phyloP scores from a whole-genome alignment of 2,113 vertebrate genomes.

The Xenopus laevis region DNA sequence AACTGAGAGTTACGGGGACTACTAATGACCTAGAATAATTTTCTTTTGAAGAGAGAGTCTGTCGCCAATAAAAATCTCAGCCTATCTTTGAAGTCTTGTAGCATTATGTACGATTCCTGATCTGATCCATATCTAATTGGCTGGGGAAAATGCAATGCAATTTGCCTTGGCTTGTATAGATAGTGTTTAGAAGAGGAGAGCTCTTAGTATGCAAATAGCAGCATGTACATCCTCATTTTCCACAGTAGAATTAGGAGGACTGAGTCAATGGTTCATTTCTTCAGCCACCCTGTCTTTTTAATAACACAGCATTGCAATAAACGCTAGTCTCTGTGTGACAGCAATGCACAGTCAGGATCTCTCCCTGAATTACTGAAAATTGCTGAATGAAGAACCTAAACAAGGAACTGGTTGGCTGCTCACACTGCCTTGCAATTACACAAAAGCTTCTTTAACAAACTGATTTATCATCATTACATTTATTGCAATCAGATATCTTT shows the following conservation, averaged over 20 bases:
- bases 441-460: no score
- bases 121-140: constrained; percentile 31
- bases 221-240: constrained; percentile 25
- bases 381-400: not conserved
- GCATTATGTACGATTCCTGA: not conserved
- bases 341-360: constrained; percentile 23
- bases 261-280: constrained; percentile 20
- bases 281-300: constrained; percentile 5
- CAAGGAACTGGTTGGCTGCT: constrained; percentile 1
- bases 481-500: constrained; percentile 1
- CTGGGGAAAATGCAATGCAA: constrained; percentile 33
- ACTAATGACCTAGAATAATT: not conserved
- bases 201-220: constrained; percentile 36
- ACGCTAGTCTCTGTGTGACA: constrained; percentile 38
- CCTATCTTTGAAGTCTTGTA: constrained; percentile 7
- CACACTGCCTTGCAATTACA: not conserved
- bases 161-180: constrained; percentile 1
- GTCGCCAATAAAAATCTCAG: not conserved
- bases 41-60: constrained; percentile 7
- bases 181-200: constrained; percentile 9
- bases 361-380: not conserved
- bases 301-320: constrained; percentile 40
- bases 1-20: no score
- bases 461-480: no score
- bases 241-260: constrained; percentile 17